phyloP scores from a whole-genome alignment of 2,113 vertebrate species.

The Uria aalge region DNA sequence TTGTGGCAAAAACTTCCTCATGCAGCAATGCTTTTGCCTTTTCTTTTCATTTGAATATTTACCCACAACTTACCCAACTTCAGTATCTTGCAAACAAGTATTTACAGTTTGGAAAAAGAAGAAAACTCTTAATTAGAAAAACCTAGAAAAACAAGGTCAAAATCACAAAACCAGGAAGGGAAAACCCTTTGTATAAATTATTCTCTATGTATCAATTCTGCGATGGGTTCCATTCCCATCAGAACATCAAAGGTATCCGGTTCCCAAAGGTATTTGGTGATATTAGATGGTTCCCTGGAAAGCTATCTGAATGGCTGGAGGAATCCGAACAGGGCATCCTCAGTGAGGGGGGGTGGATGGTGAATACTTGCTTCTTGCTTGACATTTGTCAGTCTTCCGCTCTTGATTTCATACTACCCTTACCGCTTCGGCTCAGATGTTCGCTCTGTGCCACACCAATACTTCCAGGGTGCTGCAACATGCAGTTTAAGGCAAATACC shows the following conservation, averaged over 20 bases:
- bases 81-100: background rate
- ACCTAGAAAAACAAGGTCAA: background rate
- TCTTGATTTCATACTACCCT: background rate
- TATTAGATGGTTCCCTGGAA: background rate
- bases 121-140: background rate
- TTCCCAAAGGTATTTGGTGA: background rate
- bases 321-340: background rate
- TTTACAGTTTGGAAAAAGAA: background rate
- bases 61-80: background rate
- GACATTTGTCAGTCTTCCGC: background rate
- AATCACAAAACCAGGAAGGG: background rate
- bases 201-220: background rate
- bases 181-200: background rate
- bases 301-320: background rate
- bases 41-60: background rate
- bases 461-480: background rate
- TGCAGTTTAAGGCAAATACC: background rate
- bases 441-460: rapidly evolving
- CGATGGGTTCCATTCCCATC: background rate
- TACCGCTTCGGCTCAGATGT: background rate
- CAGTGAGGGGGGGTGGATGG: background rate
- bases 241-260: background rate
- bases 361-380: background rate
- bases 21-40: background rate
- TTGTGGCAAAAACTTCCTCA: background rate